Evolutionary conservation across 2,888 invertebrate species (phyloP), one percentile per base, ranked within the genome.

Genomic region (Trilocha varians): DNA sequence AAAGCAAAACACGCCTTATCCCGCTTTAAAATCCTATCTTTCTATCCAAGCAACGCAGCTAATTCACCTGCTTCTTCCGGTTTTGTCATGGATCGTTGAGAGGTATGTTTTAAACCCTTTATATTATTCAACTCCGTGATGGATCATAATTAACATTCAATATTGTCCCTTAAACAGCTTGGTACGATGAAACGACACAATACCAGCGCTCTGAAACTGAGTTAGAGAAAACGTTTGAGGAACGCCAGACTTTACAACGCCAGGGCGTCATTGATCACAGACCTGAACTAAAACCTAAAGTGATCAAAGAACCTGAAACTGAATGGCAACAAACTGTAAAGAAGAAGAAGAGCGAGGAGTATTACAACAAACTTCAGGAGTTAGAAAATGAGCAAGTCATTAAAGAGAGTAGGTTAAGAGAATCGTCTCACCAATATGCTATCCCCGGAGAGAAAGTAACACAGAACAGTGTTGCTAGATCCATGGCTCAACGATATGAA

Each of bases 111-210:
- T 64, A 47, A 55, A 55, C 49, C 43, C 44, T 42, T 38, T 46
- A 45, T 42, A 5, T 38, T 38, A 17, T 35, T 17, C 13, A 14
- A 1, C 25, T n/a, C 6, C 8, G 1, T 14, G 14, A 17, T 13
- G 11, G 15, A 11, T 13, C 9, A 17, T 33, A 16, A 32, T 41
- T 16, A 41, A 54, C 38, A 55, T 50, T 42, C 36, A 45, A 41
- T 45, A 52, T 50, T 55, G 43, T 60, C 59, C 54, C 53, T 39
- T 44, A 45, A 60, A 54, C 77, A 84, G 96, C 96, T 62, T 97
- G 96, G 96, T 97, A 97, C 87, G 96, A 97, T 86, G 96, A 94
- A 74, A 90, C 95, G 70, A 88, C 92, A 53, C 91, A 91, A 70
- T 96, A 95, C 79, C 96, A 96, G 79, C 91, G 95, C 53, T 87